These are phyloP conservation scores for Lates japonicus DNA, from an alignment of 2,797 vertebrate genomes.

Conservation along the genomic window DNA sequence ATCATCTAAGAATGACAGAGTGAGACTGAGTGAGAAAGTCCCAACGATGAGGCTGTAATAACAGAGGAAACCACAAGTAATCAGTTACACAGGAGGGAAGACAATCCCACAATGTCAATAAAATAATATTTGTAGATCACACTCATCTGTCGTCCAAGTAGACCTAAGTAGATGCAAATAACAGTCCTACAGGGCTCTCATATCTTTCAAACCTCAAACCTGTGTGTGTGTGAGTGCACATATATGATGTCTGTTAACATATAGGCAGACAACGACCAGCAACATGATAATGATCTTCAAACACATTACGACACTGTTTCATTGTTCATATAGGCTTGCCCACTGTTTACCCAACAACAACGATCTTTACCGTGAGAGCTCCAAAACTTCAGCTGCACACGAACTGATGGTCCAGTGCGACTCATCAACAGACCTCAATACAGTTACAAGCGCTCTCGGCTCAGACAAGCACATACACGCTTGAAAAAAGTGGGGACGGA, in stretches of 20 bases:
- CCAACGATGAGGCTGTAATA: not conserved
- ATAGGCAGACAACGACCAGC: slow-evolving; percentile 10
- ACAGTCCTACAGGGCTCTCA: not conserved
- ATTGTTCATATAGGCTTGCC: slow-evolving; percentile 58
- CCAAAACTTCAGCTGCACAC: slow-evolving; percentile 8
- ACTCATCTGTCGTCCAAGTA: not conserved
- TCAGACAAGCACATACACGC: slow-evolving; percentile 70
- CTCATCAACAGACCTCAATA: slow-evolving; percentile 42
- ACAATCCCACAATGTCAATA: slow-evolving; percentile 66
- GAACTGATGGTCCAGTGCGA: slow-evolving; percentile 23
- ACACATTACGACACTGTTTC: slow-evolving; percentile 52
- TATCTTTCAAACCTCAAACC: not conserved
- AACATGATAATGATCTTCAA: slow-evolving; percentile 67
- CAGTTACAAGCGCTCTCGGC: slow-evolving; percentile 44
- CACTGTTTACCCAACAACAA: slow-evolving; percentile 73
- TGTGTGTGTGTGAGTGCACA: not conserved
- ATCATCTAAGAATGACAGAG: not conserved
- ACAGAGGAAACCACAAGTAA: slow-evolving; percentile 24
- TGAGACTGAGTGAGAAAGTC: not conserved
- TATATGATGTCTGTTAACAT: slow-evolving; percentile 40
- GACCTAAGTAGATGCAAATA: slow-evolving; percentile 8
- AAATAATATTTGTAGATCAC: slow-evolving; percentile 38
- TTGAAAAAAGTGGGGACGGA: slow-evolving; percentile 57
- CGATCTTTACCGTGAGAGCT: slow-evolving; percentile 12
- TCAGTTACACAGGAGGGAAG: slow-evolving; percentile 17